Evolutionary conservation across 2,113 vertebrate genomes (phyloP), one percentile per base, ranked within the genome.

Genomic region (Strigops habroptila): DNA sequence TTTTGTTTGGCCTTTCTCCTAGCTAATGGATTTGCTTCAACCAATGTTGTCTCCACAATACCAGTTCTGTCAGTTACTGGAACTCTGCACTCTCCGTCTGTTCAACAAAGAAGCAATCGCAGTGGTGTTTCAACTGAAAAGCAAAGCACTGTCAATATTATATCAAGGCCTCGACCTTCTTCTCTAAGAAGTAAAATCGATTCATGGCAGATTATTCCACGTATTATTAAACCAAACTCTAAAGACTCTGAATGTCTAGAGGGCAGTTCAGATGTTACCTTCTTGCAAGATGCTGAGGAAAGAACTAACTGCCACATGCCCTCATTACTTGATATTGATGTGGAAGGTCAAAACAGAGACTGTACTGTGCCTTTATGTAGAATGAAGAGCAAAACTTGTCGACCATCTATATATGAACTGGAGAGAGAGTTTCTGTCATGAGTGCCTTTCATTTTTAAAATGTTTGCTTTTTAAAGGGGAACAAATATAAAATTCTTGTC

Each of bases 381-480:
- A 95, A 98, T 98, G 86, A 99, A 98, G 97, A 99, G 97, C 82
- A 97, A 98, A 48, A 95, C 98, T 6, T 95, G 91, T 41, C 98
- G 97, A 11, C 95, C 98, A 4, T 97, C 98, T 12, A 97, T 98
- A 90, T 98, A 98, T 24, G 98, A 99, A 96, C 98, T 99, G 96
- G 99, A 99, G 92, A 99, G 98, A 84, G 98, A 98, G 81, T 99
- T 99, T 97, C 98, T 99, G 95, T 99, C 98, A 2, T 99, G 98
- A 98, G 92, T 96, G 96, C 97, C 96, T 97, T 97, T 71, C 9
- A 10, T 90, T 85, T 69, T 74, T 68, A 60, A 87, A 69, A 74
- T 35, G 8, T 93, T 89, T 80, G 49, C 48, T 59, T 89, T 96
- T 81, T 59, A 63, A 88, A 93, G 68, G 67, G 90, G 92, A 95